Evolutionary conservation across 1,140 invertebrate genomes (phyloP).

Genomic region (Drosophila pallidifrons): DNA sequence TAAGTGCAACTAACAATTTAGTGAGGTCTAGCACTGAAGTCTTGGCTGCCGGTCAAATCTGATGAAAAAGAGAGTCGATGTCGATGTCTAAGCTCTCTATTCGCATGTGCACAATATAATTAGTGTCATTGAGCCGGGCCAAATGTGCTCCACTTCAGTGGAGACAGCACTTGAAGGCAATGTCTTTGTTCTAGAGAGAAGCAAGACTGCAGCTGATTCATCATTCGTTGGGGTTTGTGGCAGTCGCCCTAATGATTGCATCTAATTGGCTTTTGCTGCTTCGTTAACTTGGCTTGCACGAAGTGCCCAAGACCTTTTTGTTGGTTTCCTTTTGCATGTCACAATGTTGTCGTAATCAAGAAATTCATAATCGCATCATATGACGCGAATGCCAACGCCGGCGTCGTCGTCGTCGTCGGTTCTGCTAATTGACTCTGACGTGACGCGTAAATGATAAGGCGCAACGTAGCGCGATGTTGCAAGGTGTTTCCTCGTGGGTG

Average conservation of each 20-base stretch:
- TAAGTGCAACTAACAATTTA: slow-evolving; percentile 13
- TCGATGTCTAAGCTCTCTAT: background rate
- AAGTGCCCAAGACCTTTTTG: slow-evolving; percentile 5
- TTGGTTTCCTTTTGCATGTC: slow-evolving; percentile 40
- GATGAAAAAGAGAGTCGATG: background rate
- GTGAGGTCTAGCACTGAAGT: background rate
- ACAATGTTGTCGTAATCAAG: slow-evolving; percentile 69
- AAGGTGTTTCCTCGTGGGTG: slow-evolving; percentile 60
- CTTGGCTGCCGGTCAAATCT: slow-evolving; percentile 1
- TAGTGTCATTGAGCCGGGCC: slow-evolving; percentile 53
- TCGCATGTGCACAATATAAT: slow-evolving; percentile 33
- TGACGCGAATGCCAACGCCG: slow-evolving; percentile 45
- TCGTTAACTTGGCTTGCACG: slow-evolving; percentile 76
- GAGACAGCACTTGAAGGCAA: slow-evolving; percentile 25
- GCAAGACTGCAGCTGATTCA: slow-evolving; percentile 45
- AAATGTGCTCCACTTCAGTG: slow-evolving; percentile 36
- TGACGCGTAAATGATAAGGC: slow-evolving; percentile 77
- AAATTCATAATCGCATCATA: slow-evolving; percentile 80
- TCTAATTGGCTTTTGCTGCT: slow-evolving; percentile 81
- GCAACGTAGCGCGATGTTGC: slow-evolving; percentile 16
- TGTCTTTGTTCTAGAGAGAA: slow-evolving; percentile 54
- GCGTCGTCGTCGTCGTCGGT: slow-evolving; percentile 19
- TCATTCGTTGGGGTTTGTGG: slow-evolving; percentile 24
- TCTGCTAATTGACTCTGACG: slow-evolving; percentile 77
- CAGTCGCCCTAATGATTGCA: slow-evolving; percentile 67